These are phyloP conservation scores for Pterois miles DNA, from an alignment of 2,797 vertebrate species.

Conservation along the genomic window DNA sequence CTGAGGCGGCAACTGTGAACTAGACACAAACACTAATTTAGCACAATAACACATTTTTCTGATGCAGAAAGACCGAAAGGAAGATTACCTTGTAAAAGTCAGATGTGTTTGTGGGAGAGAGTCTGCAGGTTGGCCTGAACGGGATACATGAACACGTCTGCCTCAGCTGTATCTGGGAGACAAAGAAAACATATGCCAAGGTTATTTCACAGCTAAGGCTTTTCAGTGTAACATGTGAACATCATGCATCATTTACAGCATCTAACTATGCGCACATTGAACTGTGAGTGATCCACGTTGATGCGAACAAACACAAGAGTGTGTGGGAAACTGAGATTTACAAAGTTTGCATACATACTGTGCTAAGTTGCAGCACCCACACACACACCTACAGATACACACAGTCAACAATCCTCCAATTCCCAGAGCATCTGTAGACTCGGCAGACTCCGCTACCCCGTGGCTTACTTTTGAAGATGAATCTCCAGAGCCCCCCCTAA, in stretches of 20 bases:
- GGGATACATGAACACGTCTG: constrained; percentile 51
- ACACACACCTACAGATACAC: constrained; percentile 4
- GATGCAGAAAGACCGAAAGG: background rate
- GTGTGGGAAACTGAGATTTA: background rate
- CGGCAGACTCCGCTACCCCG: constrained; percentile 25
- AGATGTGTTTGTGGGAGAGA: constrained; percentile 54
- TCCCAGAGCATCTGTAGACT: constrained; percentile 40
- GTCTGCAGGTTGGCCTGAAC: constrained; percentile 54
- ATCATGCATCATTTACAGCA: constrained; percentile 24
- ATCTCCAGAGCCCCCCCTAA: constrained; percentile 48
- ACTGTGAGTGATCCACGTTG: background rate
- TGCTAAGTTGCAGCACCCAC: constrained; percentile 15
- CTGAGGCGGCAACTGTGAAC: constrained; percentile 9
- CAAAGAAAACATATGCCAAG: constrained; percentile 22
- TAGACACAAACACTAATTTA: background rate
- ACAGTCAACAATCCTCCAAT: constrained; percentile 35
- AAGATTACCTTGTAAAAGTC: constrained; percentile 71
- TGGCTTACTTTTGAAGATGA: constrained; percentile 56
- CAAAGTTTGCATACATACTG: constrained; percentile 40
- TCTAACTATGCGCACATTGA: background rate
- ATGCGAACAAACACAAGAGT: background rate
- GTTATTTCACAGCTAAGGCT: constrained; percentile 42
- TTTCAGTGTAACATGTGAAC: background rate
- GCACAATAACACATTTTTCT: background rate
- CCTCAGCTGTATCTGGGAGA: constrained; percentile 66